These are phyloP conservation scores for Aphidius colemani DNA, from an alignment of 2,888 invertebrate species.

Conservation along the genomic window DNA sequence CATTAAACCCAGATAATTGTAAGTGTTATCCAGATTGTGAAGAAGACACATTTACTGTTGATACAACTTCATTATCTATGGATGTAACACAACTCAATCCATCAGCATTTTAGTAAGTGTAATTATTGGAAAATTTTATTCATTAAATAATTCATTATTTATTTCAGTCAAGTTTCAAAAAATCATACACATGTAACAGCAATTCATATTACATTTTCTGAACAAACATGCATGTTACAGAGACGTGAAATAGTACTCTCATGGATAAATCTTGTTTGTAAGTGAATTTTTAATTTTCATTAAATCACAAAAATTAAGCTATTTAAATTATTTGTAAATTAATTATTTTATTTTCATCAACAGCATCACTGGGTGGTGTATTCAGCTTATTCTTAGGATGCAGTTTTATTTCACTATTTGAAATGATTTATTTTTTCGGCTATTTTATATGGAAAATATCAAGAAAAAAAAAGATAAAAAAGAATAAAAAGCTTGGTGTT, in stretches of 20 bases:
- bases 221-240: conserved; percentile 38
- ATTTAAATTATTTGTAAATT: not conserved
- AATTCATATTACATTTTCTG: conserved; percentile 42
- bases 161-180: conserved; percentile 34
- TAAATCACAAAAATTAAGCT: not conserved
- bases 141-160: conserved; percentile 5
- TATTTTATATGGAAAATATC: conserved; percentile 32
- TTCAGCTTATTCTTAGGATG: conserved; percentile 60
- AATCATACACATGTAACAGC: conserved; percentile 37
- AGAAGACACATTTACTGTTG: conserved; percentile 33
- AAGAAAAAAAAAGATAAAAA: not conserved
- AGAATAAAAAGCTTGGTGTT: not conserved
- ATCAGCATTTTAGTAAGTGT: conserved; percentile 41
- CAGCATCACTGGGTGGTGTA: conserved; percentile 60
- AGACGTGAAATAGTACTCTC: conserved; percentile 43
- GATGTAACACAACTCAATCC: conserved; percentile 37
- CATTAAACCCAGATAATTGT: conserved; percentile 34
- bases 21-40: conserved; percentile 44
- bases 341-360: conserved; percentile 34
- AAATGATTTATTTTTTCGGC: conserved; percentile 57
- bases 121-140: not conserved
- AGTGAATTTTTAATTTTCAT: conserved; percentile 28
- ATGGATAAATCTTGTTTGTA: conserved; percentile 45
- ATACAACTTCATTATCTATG: conserved; percentile 37
- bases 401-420: conserved; percentile 58